Evolutionary conservation across 2,113 vertebrate genomes (phyloP).

Genomic region (Aleadryas rufinucha): DNA sequence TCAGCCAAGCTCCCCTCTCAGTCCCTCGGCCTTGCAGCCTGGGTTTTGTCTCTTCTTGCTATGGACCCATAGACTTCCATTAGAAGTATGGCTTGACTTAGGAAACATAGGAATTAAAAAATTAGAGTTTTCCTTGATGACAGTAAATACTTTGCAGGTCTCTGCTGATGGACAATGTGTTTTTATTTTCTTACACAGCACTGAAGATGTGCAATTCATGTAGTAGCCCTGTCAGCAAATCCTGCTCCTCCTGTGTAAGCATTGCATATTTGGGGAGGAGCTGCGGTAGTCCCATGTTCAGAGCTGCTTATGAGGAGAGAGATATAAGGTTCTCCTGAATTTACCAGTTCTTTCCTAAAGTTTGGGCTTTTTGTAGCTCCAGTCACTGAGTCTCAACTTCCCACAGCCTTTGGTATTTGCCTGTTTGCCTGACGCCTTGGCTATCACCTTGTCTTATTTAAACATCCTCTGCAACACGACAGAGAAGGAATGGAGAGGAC

Average conservation of each 20-base stretch:
- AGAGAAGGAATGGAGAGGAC: not conserved
- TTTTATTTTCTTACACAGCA: not conserved
- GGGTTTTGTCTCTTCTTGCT: not conserved
- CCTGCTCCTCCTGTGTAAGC: not conserved
- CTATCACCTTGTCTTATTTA: not conserved
- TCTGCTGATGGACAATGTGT: not conserved
- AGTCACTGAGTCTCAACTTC: not conserved
- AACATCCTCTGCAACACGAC: not conserved
- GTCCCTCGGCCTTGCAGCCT: accelerated
- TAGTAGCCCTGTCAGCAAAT: not conserved
- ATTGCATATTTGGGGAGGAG: accelerated
- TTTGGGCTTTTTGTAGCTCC: not conserved
- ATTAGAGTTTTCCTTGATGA: not conserved
- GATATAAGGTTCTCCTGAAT: not conserved
- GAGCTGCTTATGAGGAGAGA: not conserved
- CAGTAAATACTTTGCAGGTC: not conserved
- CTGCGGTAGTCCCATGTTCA: accelerated
- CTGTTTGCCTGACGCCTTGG: not conserved
- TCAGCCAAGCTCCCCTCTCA: not conserved
- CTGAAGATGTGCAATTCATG: not conserved
- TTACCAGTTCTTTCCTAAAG: not conserved
- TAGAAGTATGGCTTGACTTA: not conserved
- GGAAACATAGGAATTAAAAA: not conserved
- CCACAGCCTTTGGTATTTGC: not conserved
- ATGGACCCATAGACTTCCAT: not conserved